Evolutionary conservation across 1,140 invertebrate genomes (phyloP), one percentile per base, ranked within the genome.

Genomic region (Samia ricini): DNA sequence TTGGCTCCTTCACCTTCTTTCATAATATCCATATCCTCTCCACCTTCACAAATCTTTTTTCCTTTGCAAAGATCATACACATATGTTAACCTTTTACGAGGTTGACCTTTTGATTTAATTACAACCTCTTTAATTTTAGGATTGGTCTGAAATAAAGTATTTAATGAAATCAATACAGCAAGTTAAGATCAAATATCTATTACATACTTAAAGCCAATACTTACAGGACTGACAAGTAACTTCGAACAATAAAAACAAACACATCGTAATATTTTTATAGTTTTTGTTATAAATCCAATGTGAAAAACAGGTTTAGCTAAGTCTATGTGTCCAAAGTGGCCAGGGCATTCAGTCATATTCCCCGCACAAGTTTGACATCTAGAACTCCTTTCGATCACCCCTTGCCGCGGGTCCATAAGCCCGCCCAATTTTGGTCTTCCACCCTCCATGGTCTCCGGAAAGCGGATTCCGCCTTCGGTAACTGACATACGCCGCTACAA

Each of bases 291-390:
- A 82, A 99, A 99, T 54, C 98, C 99, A 83, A 99, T 95, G 86
- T 99, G 98, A 91, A 98, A 99, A 2, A 99, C 99, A 21, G 99
- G 99, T 89, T 99, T 99, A 0, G 98, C 96, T 56, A 99, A 91
- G 88, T 99, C 98, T 68, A 99, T 96, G 84, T 99, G 99, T n/a
- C 98, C 99, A 92, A 99, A 99, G 89, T 99, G 99, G 0, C 99
- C 99, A 18, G 98, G 98, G 90, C 99, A 99, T 88, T 99, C 98
- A 2, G 96, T 96, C 96, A 99, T 98, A 76, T 98, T 99, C 21
- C 96, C 98, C 56, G 98, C 98, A 91, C 99, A 99, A 0, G 99
- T 99, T 86, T 99, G 98, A 88, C 99, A 99, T 54, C 98, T 92
- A 19, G 97, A 97, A 69, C 94, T 95, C 69, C 98, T 93, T 80